Evolutionary conservation across 2,797 vertebrate species (phyloP), one percentile per base, ranked within the genome.

Genomic region (Enteromius trimaculatus): DNA sequence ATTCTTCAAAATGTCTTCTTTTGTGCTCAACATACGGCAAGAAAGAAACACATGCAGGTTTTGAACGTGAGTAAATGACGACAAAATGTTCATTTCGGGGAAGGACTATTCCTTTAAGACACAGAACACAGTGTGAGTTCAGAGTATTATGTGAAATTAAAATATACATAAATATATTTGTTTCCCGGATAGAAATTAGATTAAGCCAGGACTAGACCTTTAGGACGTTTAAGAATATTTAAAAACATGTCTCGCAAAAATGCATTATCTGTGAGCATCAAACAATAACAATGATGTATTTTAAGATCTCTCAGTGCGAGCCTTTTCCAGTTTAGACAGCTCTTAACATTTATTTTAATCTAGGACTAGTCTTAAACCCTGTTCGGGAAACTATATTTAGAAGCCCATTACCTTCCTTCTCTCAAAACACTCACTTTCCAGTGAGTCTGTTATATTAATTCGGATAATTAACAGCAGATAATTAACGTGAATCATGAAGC

Each of bases 401-500:
- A 3, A 80, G 65, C 47, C n/a, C 31, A 29, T 80, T 70, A 9
- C 31, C 37, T 44, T 58, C 23, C 29, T 58, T 80, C 19, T 47
- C 68, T 49, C 37, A 80, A 80, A 69, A 39, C 66, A 31, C 64
- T 68, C n/a, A 2, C 51, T 10, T 42, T 80, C n/a, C 29, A 58
- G 6, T 17, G 11, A 60, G 10, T 37, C 39, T 74, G 55, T 72
- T 49, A 62, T 37, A 72, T 17, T 37, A 49, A 47, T 39, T 62
- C 4, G 1, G 29, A 49, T 49, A 81, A 81, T 72, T 64, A 72
- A 81, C 37, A 14, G 26, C 14, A 49, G 29, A 21, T 26, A 74
- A 51, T 74, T 64, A 81, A 74, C 49, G 29, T 51, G 55, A 81
- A 64, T 64, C 39, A 74, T 81, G 42, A 81, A 74, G 13, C 55